Conservation (phyloP, 53 echinoderm and acorn worm genomes). For the Pentamera pediparva region DNA sequence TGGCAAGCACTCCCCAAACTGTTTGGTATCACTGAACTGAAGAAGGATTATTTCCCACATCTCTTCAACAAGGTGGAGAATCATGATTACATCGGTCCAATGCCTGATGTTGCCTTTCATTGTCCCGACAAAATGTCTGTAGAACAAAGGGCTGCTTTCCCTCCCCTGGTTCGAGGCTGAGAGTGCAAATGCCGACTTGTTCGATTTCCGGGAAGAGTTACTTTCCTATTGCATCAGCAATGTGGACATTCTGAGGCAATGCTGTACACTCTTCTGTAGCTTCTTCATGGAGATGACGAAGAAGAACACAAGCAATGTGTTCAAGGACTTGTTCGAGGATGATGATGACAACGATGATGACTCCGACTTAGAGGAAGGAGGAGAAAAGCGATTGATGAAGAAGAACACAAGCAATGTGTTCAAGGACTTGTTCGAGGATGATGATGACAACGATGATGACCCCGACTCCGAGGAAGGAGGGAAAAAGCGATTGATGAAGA, state of each 20-base stretch:
- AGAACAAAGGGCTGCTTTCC: conserved; percentile 12
- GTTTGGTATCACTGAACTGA: too few relatives aligned
- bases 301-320: not conserved
- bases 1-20: too few relatives aligned
- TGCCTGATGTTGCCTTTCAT: conserved; percentile 23
- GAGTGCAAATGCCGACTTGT: not conserved
- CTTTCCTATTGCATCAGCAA: conserved; percentile 36
- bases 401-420: too few relatives aligned
- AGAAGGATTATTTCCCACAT: too few relatives aligned
- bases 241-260: conserved; percentile 37
- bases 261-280: conserved; percentile 23
- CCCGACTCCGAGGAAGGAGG: too few relatives aligned
- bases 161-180: conserved; percentile 7
- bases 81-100: conserved; percentile 16
- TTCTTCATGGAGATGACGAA: conserved; percentile 23
- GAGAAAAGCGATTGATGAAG: too few relatives aligned
- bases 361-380: not conserved
- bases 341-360: not conserved
- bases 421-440: too few relatives aligned
- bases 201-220: conserved; percentile 30
- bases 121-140: conserved; percentile 10
- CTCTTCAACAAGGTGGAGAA: conserved; percentile 32
- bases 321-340: not conserved
- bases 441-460: too few relatives aligned
- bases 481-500: too few relatives aligned